A percentile compares a stretch with the other conserved stretches of the same genome.
Evolutionary conservation across 2,888 invertebrate genomes (phyloP).

Genomic region (Halictus ligatus): DNA sequence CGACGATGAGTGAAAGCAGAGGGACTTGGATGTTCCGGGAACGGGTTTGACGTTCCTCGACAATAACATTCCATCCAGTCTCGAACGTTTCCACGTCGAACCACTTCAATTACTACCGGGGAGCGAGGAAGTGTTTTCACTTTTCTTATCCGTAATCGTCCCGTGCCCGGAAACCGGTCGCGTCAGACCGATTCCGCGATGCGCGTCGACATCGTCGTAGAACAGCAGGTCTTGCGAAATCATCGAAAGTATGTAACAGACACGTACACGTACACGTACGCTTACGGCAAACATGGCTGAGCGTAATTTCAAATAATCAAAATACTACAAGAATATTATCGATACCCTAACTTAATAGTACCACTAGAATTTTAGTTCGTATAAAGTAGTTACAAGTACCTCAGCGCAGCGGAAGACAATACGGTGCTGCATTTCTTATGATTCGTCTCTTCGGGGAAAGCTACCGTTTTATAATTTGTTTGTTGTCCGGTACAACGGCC

Average conservation of each 20-base stretch:
- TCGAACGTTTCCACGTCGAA: slow-evolving; percentile 47
- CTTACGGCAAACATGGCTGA: too few species aligned
- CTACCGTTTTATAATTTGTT: too few species aligned
- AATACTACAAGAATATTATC: too few species aligned
- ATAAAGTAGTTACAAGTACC: too few species aligned
- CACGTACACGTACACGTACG: too few species aligned
- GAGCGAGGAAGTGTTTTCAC: slow-evolving; percentile 67
- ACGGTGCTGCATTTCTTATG: too few species aligned
- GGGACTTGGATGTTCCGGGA: slow-evolving; percentile 49
- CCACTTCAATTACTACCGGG: slow-evolving; percentile 49
- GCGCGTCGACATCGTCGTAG: not conserved
- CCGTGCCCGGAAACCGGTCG: not conserved
- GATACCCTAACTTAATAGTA: too few species aligned
- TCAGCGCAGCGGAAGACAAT: too few species aligned
- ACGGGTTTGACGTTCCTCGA: slow-evolving; percentile 55
- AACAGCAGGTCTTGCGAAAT: not conserved
- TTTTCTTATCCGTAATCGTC: slow-evolving; percentile 56
- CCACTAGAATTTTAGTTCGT: too few species aligned
- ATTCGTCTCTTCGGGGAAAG: too few species aligned
- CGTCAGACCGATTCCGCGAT: not conserved
- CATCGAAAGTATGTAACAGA: not conserved
- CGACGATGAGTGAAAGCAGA: slow-evolving; percentile 57
- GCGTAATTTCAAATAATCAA: too few species aligned
- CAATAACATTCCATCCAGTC: slow-evolving; percentile 56
- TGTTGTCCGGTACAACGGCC: too few species aligned